Percentiles rank a stretch among this genome's conserved stretches.
phyloP scores from a whole-genome alignment of 2,797 vertebrate genomes.

The Lagorchestes hirsutus region DNA sequence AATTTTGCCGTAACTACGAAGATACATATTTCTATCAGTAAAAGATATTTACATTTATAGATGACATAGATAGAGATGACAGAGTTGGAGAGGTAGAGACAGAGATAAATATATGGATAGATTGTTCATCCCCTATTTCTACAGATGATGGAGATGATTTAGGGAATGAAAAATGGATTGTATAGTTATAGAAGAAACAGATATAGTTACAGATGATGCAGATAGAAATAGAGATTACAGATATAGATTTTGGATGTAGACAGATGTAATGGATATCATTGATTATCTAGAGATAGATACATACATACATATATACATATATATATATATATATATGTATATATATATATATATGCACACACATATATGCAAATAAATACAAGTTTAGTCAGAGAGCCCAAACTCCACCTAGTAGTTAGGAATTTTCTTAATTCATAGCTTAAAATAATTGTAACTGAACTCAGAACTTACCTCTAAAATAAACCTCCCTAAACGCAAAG shows the following conservation, averaged over 20 bases:
- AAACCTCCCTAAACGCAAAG: neutral
- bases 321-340: no score
- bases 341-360: neutral
- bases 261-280: neutral
- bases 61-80: neutral
- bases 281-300: neutral
- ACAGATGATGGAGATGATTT: neutral
- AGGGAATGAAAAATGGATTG: neutral
- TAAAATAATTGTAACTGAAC: neutral
- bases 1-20: neutral
- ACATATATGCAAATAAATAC: neutral
- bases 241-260: neutral
- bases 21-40: neutral
- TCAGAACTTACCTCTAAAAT: neutral
- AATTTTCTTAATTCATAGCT: neutral
- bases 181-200: neutral
- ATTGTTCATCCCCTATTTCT: neutral
- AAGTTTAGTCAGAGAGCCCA: neutral
- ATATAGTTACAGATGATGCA: neutral
- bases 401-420: neutral
- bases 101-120: neutral
- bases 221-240: neutral
- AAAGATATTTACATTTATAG: neutral
- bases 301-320: no score
- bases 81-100: neutral